Conservation (phyloP, 2,888 invertebrate species). For the Scaptomyza cyrtandrae region DNA sequence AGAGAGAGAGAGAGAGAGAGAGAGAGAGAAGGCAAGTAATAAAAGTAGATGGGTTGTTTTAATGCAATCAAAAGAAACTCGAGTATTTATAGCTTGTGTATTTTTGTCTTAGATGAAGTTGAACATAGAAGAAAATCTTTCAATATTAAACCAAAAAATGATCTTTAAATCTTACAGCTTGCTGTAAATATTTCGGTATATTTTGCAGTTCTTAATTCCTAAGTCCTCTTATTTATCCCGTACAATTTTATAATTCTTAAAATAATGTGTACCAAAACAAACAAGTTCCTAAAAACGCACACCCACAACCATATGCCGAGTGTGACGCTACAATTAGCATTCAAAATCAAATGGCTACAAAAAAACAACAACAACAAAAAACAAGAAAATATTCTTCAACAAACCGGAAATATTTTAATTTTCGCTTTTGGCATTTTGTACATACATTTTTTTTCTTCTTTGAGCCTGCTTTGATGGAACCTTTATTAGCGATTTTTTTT, state of each 20-base stretch:
- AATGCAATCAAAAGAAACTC: not conserved
- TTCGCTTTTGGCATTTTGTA: slow-evolving; percentile 58
- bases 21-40: too few species aligned
- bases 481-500: not conserved
- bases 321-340: slow-evolving; percentile 69
- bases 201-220: not conserved
- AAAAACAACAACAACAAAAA: slow-evolving; percentile 12
- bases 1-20: not conserved
- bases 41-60: too few species aligned
- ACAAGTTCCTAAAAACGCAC: slow-evolving; percentile 13
- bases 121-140: not conserved
- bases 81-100: not conserved
- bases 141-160: too few species aligned
- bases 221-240: slow-evolving; percentile 1
- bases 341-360: slow-evolving; percentile 49
- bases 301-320: slow-evolving; percentile 27
- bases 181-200: not conserved
- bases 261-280: slow-evolving; percentile 7
- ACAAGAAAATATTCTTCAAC: slow-evolving; percentile 40
- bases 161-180: not conserved
- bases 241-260: slow-evolving; percentile 8
- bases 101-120: not conserved
- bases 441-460: slow-evolving; percentile 4
- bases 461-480: slow-evolving; percentile 54
- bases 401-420: slow-evolving; percentile 81